Percentiles rank a stretch among this genome's conserved stretches.
These are phyloP conservation scores for Dryococelus australis DNA, from an alignment of 2,888 invertebrate genomes.

Conservation along the genomic window DNA sequence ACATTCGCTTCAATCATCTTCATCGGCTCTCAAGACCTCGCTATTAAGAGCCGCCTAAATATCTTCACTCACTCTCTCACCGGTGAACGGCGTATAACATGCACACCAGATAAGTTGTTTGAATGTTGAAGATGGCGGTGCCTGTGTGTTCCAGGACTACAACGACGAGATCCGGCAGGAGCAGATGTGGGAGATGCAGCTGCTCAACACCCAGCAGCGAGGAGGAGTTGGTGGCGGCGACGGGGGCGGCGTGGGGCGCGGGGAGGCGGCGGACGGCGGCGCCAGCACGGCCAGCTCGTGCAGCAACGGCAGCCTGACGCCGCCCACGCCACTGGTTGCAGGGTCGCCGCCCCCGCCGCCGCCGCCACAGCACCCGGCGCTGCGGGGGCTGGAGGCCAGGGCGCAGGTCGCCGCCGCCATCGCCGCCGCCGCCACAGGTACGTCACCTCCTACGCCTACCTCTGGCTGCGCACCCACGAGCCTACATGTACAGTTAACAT, in stretches of 20 bases:
- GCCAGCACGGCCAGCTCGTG: slow-evolving; percentile 38
- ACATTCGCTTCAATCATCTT: too few relatives aligned
- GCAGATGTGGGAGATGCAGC: slow-evolving; percentile 92
- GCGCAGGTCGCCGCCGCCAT: slow-evolving; percentile 53
- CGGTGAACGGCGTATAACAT: too few relatives aligned
- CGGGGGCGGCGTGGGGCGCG: slow-evolving; percentile 23
- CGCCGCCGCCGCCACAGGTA: slow-evolving; percentile 36
- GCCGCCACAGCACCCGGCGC: slow-evolving; percentile 38
- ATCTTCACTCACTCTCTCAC: too few relatives aligned
- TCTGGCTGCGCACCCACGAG: background rate
- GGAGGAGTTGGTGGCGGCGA: slow-evolving; percentile 25
- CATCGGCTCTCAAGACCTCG: too few relatives aligned
- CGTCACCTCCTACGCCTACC: slow-evolving; percentile 24
- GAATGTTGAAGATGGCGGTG: too few relatives aligned
- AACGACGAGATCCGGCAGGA: slow-evolving; percentile 91
- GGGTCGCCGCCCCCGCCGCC: slow-evolving; percentile 52
- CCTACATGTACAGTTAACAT: too few relatives aligned
- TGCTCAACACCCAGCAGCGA: slow-evolving; percentile 67
- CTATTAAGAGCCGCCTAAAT: too few relatives aligned
- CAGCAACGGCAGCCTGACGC: slow-evolving; percentile 45
- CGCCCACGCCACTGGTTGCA: slow-evolving; percentile 42
- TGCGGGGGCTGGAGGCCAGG: slow-evolving; percentile 47
- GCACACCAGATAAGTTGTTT: too few relatives aligned
- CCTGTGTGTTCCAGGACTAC: slow-evolving; percentile 71
- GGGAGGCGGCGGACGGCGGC: slow-evolving; percentile 33